Conservation (phyloP, 92 coral and sea anemone genomes). For the Chrysogorgia sp. region DNA sequence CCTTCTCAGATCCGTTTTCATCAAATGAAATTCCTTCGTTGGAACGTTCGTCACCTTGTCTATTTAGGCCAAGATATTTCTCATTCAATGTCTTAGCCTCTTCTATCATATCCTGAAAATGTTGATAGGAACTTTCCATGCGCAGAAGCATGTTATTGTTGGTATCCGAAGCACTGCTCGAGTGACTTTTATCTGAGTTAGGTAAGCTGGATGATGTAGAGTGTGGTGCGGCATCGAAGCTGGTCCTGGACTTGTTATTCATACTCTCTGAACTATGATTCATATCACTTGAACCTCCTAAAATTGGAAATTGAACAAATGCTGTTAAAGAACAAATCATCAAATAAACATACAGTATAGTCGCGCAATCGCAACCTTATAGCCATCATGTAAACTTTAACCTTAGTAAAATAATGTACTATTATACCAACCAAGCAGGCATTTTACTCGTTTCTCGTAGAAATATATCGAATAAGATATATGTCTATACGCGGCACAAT, state of each 20-base stretch:
- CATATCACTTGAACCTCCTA: constrained; percentile 19
- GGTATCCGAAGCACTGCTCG: constrained; percentile 37
- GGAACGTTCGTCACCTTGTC: background rate
- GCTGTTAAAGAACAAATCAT: background rate
- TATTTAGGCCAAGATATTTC: constrained; percentile 14
- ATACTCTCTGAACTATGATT: constrained; percentile 24
- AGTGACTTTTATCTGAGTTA: constrained; percentile 16
- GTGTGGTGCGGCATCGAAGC: constrained; percentile 20
- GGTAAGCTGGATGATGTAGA: constrained; percentile 9
- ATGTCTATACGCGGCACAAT: too few relatives aligned
- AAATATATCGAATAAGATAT: too few relatives aligned
- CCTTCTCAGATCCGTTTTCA: too few relatives aligned
- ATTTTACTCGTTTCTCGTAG: too few relatives aligned
- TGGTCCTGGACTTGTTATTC: constrained; percentile 10
- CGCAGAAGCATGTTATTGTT: constrained; percentile 29
- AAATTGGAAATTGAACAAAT: background rate
- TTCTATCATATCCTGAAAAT: constrained; percentile 42
- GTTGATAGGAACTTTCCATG: constrained; percentile 37
- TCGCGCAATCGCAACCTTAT: too few relatives aligned
- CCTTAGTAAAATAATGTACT: too few relatives aligned
- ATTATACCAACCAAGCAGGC: too few relatives aligned
- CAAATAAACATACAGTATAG: too few relatives aligned
- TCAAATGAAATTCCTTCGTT: background rate
- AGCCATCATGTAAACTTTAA: too few relatives aligned
- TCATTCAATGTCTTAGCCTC: constrained; percentile 33